Percentiles rank a stretch among this genome's conserved stretches.
phyloP scores from a whole-genome alignment of 2,113 vertebrate genomes.

The Ailurus styani region DNA sequence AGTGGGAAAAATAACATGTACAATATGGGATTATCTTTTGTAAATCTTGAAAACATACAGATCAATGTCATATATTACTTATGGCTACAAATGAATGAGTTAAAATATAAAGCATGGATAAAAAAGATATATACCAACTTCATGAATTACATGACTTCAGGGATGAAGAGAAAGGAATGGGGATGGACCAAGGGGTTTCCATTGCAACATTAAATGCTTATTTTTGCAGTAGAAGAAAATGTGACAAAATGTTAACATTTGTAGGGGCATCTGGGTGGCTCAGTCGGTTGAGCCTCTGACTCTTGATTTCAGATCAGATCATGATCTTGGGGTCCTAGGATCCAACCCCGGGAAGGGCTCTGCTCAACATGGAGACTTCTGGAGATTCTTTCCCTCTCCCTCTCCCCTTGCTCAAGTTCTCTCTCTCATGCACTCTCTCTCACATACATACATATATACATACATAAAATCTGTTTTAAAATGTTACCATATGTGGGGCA shows the following conservation, averaged over 20 bases:
- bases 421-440: no score
- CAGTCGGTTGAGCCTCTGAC: no score
- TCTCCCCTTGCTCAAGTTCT: no score
- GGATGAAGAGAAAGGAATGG: background rate
- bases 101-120: background rate
- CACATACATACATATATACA: no score
- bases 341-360: no score
- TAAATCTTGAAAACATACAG: background rate
- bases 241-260: background rate
- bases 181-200: background rate
- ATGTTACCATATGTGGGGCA: background rate
- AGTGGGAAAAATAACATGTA: background rate
- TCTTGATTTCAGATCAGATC: no score
- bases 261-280: no score
- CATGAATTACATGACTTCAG: background rate
- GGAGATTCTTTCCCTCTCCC: no score
- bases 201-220: background rate
- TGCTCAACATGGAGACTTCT: no score
- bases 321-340: no score
- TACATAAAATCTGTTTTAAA: no score
- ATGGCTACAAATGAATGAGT: background rate
- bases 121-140: background rate
- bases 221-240: conserved; percentile 2
- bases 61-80: background rate
- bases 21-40: background rate